Percentiles rank a stretch among this genome's conserved stretches.
phyloP scores from a whole-genome alignment of 1,140 invertebrate genomes.

The Araneus ventricosus region DNA sequence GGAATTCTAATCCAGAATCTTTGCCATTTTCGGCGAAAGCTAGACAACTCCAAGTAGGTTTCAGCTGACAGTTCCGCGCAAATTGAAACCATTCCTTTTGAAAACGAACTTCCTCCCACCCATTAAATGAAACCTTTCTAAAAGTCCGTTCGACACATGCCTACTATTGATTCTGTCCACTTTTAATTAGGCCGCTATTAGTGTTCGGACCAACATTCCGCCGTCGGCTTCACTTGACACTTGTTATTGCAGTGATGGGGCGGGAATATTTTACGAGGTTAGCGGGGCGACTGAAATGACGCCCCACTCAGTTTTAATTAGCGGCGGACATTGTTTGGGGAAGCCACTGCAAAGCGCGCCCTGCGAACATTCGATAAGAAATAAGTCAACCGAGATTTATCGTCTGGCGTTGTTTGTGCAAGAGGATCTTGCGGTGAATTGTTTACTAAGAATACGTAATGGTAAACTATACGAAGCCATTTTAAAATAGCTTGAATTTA shows the following conservation, averaged over 20 bases:
- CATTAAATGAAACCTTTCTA: not conserved
- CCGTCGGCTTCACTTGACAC: not conserved
- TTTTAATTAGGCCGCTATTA: conserved; percentile 34
- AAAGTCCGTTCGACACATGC: not conserved
- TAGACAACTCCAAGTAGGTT: too few species aligned
- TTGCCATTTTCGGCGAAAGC: too few species aligned
- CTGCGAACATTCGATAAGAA: not conserved
- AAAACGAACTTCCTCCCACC: too few species aligned
- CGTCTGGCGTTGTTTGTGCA: not conserved
- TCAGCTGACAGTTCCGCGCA: too few species aligned
- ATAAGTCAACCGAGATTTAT: not conserved
- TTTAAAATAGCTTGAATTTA: too few species aligned
- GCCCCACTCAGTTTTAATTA: not conserved
- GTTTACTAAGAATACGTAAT: not conserved
- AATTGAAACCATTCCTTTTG: too few species aligned
- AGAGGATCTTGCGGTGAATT: not conserved
- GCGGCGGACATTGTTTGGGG: not conserved
- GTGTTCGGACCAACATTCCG: conserved; percentile 1
- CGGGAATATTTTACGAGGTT: conserved; percentile 1
- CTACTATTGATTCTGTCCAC: not conserved
- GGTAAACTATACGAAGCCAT: too few species aligned
- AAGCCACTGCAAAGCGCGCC: not conserved
- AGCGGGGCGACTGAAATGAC: not conserved
- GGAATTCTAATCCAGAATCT: too few species aligned
- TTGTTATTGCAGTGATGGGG: not conserved